Evolutionary conservation across 1,140 invertebrate genomes (phyloP).

Genomic region (Achatina immaculata): DNA sequence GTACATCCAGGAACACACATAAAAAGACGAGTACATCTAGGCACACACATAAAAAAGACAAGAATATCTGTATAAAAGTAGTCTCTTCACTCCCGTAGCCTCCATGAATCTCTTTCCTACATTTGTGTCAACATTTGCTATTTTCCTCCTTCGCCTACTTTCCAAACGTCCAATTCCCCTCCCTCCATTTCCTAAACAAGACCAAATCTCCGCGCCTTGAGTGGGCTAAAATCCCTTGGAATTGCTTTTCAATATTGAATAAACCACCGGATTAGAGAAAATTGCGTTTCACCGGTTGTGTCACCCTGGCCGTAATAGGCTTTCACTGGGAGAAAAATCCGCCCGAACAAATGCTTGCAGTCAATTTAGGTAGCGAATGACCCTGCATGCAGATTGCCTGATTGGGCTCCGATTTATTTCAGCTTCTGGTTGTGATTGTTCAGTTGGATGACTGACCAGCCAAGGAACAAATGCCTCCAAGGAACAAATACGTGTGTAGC

Average conservation of each 20-base stretch:
- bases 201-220: neutral
- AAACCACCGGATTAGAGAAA: constrained; percentile 47
- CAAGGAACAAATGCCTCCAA: too few species aligned
- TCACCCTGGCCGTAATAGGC: constrained; percentile 44
- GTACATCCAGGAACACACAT: too few species aligned
- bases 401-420: constrained; percentile 24
- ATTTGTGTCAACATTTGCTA: neutral
- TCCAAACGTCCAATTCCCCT: neutral
- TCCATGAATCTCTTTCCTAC: too few species aligned
- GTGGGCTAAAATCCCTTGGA: constrained; percentile 40
- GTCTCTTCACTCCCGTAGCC: too few species aligned
- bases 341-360: constrained; percentile 43
- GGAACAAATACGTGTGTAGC: too few species aligned
- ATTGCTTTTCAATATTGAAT: constrained; percentile 51
- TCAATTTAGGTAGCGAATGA: constrained; percentile 46
- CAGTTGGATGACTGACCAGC: neutral
- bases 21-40: too few species aligned
- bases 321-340: constrained; percentile 42
- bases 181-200: neutral
- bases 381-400: constrained; percentile 46
- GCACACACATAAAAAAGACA: too few species aligned
- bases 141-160: neutral
- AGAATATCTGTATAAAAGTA: too few species aligned
- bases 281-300: constrained; percentile 47
- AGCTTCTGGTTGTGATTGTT: neutral